Conservation (phyloP, 2,113 vertebrate species). For the Cacatua alba region DNA sequence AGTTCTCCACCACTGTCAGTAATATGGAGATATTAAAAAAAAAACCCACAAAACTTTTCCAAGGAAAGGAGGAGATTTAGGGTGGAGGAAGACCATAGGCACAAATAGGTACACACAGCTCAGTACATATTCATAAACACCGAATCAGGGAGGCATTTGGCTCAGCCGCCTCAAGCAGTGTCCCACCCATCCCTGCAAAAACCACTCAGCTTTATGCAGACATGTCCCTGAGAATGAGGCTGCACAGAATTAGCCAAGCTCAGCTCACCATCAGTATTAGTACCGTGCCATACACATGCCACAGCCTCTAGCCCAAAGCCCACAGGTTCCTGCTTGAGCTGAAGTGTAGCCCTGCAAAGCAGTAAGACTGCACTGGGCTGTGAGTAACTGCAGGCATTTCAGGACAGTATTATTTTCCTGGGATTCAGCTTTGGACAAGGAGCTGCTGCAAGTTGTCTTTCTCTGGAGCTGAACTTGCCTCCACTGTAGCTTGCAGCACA, state of each 20-base stretch:
- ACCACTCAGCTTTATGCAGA: background rate
- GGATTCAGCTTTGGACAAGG: background rate
- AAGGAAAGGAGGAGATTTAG: background rate
- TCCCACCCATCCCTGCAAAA: background rate
- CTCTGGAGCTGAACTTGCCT: background rate
- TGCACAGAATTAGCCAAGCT: background rate
- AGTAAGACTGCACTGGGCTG: background rate
- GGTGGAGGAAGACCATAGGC: background rate
- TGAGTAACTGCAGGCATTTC: background rate
- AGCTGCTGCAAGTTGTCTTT: background rate
- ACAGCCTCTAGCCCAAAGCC: background rate
- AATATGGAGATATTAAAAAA: background rate
- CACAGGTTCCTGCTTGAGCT: accelerated
- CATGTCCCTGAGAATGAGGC: accelerated
- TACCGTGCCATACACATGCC: accelerated
- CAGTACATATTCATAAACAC: background rate
- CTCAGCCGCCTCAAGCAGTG: background rate
- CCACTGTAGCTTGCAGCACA: accelerated
- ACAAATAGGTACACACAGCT: background rate
- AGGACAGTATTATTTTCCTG: background rate
- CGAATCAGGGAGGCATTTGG: accelerated
- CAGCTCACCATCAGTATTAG: accelerated
- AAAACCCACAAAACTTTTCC: background rate
- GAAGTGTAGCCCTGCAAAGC: background rate
- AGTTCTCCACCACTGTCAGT: background rate